A percentile compares a stretch with the other conserved stretches of the same genome.
These are phyloP conservation scores for Megaceryle maxima DNA, from an alignment of 2,113 vertebrate species.

Conservation along the genomic window DNA sequence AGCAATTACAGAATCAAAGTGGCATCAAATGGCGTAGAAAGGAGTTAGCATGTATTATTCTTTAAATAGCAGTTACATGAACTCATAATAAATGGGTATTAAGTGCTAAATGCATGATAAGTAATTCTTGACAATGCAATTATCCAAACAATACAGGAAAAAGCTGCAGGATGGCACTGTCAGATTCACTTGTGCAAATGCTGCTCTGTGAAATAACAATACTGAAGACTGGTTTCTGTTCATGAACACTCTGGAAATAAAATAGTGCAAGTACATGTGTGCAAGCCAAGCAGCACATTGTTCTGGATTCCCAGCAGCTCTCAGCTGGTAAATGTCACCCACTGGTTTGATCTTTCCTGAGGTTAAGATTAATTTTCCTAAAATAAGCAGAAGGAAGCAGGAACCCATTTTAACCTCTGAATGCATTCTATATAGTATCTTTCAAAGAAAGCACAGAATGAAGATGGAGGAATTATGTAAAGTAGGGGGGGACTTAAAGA, in stretches of 20 bases:
- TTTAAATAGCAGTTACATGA: constrained; percentile 84
- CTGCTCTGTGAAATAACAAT: background rate
- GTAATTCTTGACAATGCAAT: constrained; percentile 83
- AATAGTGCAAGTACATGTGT: background rate
- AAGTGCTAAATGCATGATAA: constrained; percentile 82
- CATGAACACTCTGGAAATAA: background rate
- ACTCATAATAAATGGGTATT: constrained; percentile 83
- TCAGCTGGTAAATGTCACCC: background rate
- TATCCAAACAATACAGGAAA: constrained; percentile 78
- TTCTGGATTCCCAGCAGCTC: background rate
- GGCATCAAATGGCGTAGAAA: constrained; percentile 75
- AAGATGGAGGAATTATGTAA: background rate
- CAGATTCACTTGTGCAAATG: constrained; percentile 47
- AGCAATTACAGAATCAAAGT: constrained; percentile 82
- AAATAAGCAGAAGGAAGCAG: background rate
- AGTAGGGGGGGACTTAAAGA: background rate
- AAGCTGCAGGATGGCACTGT: constrained; percentile 67
- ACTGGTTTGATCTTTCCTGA: background rate
- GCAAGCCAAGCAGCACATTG: background rate
- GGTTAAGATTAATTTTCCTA: background rate
- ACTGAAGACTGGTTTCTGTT: background rate
- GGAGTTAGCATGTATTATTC: constrained; percentile 78
- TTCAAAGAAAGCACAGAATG: background rate
- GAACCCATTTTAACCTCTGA: background rate
- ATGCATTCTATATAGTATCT: background rate